A percentile compares a stretch with the other conserved stretches of the same genome.
Evolutionary conservation across 92 coral and sea anemone genomes (phyloP).

Genomic region (Phymanthus crucifer): DNA sequence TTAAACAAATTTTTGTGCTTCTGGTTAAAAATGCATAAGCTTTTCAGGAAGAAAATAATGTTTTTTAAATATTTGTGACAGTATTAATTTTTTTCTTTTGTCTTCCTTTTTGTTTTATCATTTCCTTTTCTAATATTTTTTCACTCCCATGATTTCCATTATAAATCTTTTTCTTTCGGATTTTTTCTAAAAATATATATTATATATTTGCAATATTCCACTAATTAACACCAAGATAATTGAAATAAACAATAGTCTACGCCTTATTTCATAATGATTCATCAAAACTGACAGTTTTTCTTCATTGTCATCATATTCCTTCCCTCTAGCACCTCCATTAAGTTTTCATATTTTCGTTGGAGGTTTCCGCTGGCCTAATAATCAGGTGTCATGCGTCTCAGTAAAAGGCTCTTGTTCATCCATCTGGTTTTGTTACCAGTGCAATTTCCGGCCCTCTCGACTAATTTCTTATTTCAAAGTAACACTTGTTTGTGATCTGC

Average conservation of each 20-base stretch:
- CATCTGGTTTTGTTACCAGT: not conserved
- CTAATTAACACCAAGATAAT: not conserved
- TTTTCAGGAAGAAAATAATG: not conserved
- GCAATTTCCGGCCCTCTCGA: conserved; percentile 4
- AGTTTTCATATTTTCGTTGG: not conserved
- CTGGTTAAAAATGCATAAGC: not conserved
- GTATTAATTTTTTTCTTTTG: not conserved
- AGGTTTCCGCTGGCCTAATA: not conserved
- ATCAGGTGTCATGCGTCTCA: not conserved
- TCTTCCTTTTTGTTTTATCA: not conserved
- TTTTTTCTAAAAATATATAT: not conserved
- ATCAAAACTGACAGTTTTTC: not conserved
- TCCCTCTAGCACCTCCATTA: not conserved
- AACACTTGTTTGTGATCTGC: not conserved
- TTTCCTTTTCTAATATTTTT: not conserved
- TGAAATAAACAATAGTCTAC: not conserved
- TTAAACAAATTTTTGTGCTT: not conserved
- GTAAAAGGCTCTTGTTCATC: not conserved
- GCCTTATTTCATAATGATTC: not conserved
- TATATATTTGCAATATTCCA: not conserved
- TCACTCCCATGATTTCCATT: not conserved
- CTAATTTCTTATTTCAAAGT: conserved; percentile 5
- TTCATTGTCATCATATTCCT: not conserved
- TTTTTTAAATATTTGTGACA: not conserved
- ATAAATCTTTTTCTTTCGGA: not conserved